These are phyloP conservation scores for Tetramorium parvispinum DNA, from an alignment of 1,140 invertebrate species.

Conservation along the genomic window DNA sequence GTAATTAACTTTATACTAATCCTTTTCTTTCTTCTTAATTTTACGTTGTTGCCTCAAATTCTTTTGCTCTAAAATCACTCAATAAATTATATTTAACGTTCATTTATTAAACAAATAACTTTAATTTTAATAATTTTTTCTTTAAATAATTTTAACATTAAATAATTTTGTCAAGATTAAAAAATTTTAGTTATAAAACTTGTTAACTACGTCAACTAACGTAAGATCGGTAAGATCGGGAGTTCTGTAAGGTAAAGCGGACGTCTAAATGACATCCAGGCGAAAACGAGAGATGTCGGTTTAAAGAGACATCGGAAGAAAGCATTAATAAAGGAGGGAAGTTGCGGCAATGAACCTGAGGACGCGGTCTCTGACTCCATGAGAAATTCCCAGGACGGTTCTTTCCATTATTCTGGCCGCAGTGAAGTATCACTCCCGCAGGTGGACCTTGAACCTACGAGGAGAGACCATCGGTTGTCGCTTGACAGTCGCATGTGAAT, in stretches of 20 bases:
- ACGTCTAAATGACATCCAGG: not conserved
- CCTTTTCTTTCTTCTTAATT: not conserved
- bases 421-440: conserved; percentile 62
- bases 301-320: conserved; percentile 40
- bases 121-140: not conserved
- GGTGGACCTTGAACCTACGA: conserved; percentile 77
- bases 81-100: not conserved
- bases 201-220: not conserved
- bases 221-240: not conserved
- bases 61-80: not conserved
- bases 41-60: not conserved
- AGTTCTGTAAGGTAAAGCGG: not conserved
- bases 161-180: not conserved
- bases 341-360: conserved; percentile 79
- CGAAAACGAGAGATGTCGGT: conserved; percentile 1
- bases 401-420: conserved; percentile 77
- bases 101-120: not conserved
- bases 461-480: conserved; percentile 66
- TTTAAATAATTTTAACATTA: not conserved
- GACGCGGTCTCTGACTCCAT: conserved; percentile 73
- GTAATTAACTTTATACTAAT: not conserved
- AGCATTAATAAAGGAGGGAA: conserved; percentile 45
- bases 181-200: not conserved
- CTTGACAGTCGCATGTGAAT: conserved; percentile 59
- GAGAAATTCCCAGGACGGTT: conserved; percentile 79